phyloP scores from a whole-genome alignment of 2,797 vertebrate genomes.

The Artibeus lituratus region DNA sequence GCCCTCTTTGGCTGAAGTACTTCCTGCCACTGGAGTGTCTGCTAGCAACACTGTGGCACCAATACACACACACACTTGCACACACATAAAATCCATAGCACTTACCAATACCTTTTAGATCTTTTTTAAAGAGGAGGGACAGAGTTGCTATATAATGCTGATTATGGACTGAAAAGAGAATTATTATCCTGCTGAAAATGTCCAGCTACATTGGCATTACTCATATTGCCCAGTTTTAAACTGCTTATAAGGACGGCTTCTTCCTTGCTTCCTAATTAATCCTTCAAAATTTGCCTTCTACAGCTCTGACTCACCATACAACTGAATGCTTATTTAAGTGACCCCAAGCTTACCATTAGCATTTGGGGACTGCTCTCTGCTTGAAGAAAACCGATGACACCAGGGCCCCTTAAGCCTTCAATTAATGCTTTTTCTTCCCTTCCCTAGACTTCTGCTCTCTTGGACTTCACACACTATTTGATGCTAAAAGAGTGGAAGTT shows the following conservation, averaged over 20 bases:
- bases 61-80: background rate
- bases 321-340: background rate
- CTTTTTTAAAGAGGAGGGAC: background rate
- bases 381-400: background rate
- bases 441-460: background rate
- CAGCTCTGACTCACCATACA: background rate
- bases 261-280: background rate
- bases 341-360: background rate
- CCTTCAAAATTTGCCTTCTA: constrained; percentile 20
- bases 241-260: background rate
- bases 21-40: background rate
- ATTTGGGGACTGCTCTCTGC: background rate
- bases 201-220: background rate
- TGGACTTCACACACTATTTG: background rate
- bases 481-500: background rate
- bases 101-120: background rate
- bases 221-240: background rate
- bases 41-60: background rate
- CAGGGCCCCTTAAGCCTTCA: background rate
- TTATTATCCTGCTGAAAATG: background rate
- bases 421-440: background rate
- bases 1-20: background rate
- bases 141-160: background rate
- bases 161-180: background rate
- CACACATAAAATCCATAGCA: background rate